phyloP scores from a whole-genome alignment of 2,797 vertebrate species.

The Sandelia bainsii region DNA sequence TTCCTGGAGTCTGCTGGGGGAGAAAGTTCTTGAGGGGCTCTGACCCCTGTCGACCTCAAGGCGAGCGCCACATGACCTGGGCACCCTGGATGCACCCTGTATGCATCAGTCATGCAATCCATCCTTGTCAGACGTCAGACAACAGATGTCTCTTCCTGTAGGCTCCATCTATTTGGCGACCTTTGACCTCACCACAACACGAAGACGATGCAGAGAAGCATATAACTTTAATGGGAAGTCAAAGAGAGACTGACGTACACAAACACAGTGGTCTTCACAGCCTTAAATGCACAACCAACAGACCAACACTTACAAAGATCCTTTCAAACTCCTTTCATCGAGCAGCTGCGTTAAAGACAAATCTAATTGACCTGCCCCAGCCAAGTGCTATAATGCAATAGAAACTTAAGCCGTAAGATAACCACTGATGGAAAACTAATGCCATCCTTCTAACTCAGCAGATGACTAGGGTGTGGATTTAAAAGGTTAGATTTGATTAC shows the following conservation, averaged over 20 bases:
- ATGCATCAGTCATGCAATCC: slow-evolving; percentile 81
- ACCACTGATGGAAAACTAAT: slow-evolving; percentile 71
- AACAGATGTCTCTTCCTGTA: slow-evolving; percentile 84
- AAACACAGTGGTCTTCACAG: not conserved
- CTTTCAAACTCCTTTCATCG: slow-evolving; percentile 19
- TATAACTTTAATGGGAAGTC: slow-evolving; percentile 4
- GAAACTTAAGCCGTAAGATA: slow-evolving; percentile 73
- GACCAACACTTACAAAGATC: slow-evolving; percentile 5
- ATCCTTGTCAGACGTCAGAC: slow-evolving; percentile 72
- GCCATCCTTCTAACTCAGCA: slow-evolving; percentile 64
- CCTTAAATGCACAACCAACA: not conserved
- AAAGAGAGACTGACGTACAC: not conserved
- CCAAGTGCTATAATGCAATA: slow-evolving; percentile 77
- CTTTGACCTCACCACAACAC: slow-evolving; percentile 45
- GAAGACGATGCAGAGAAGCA: slow-evolving; percentile 3
- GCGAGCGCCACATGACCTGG: slow-evolving; percentile 72
- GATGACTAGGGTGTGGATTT: slow-evolving; percentile 77
- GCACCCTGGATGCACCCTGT: slow-evolving; percentile 59
- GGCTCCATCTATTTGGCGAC: slow-evolving; percentile 52
- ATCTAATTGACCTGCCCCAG: slow-evolving; percentile 74
- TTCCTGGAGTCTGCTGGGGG: slow-evolving; percentile 65
- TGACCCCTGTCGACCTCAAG: slow-evolving; percentile 67
- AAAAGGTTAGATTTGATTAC: slow-evolving; percentile 79
- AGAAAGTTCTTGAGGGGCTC: slow-evolving; percentile 57
- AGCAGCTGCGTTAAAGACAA: slow-evolving; percentile 80